Conservation (phyloP, 2,888 invertebrate genomes). For the Villa cingulata region DNA sequence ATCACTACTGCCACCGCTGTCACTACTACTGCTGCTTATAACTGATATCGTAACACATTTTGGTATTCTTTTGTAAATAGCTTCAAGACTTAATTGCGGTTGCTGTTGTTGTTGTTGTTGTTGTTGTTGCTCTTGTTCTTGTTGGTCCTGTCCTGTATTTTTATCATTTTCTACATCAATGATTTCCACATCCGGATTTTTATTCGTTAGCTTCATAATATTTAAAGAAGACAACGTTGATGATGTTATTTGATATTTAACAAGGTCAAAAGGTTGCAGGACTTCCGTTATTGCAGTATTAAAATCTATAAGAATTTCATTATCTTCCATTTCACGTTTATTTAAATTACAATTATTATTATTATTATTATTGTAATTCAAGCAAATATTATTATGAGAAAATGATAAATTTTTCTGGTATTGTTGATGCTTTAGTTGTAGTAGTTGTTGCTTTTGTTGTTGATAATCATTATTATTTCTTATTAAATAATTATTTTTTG, state of each 20-base stretch:
- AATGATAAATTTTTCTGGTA: too few species aligned
- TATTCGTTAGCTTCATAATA: neutral
- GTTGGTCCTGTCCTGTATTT: neutral
- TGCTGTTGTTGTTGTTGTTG: too few species aligned
- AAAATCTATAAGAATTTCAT: slow-evolving; percentile 33
- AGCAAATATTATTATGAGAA: too few species aligned
- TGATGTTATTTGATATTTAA: neutral
- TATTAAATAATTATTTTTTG: neutral
- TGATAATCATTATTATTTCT: too few species aligned
- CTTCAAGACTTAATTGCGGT: slow-evolving; percentile 5
- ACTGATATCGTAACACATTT: slow-evolving; percentile 7
- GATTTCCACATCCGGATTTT: slow-evolving; percentile 1
- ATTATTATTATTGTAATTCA: too few species aligned
- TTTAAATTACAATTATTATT: neutral
- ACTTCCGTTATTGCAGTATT: slow-evolving; percentile 34
- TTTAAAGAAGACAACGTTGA: too few species aligned
- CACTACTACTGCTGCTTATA: neutral
- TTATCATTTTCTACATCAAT: neutral
- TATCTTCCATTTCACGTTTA: slow-evolving; percentile 13
- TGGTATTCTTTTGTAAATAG: slow-evolving; percentile 4
- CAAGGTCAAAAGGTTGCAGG: slow-evolving; percentile 16
- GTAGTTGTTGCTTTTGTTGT: neutral
- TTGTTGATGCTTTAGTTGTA: too few species aligned
- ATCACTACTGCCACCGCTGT: neutral
- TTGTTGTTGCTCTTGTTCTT: neutral